Base-by-base conservation (phyloP, 2,888 invertebrate species). In the Ceramica pisi region DNA sequence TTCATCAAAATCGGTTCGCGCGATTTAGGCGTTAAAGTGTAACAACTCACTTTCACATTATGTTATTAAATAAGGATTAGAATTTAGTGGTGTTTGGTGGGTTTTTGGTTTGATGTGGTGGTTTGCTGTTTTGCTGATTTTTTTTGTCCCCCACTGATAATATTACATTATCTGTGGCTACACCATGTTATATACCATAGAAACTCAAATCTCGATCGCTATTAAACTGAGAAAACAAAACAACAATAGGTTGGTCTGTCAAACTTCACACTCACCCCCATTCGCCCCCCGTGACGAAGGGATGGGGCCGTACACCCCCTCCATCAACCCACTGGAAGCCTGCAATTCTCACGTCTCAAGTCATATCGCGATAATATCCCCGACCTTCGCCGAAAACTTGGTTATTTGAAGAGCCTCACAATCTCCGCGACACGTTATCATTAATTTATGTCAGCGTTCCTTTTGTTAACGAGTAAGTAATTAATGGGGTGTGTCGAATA, bases 321-420 rank as follows among this genome's bases (percentile, higher is more conserved):
- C n/a, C 31, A 35, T 4, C 57, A 16, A 16, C 46, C 46, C 38
- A 31, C 14, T 38, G 16, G 14, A 53, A 62, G 21, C 57, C 23
- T 67, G 82, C 65, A 82, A 67, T 68, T 66, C 67, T 78, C 78
- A 81, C 67, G 82, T 82, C 35, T 68, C 72, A 65, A 81, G 78
- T 78, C 65, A 82, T 78, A 82, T 72, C 78, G 44, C 82, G 82
- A 77, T 41, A 41, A 41, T 41, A 41, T 57, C 78, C 23, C 35
- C 72, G 57, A 65, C 67, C 78, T 72, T 70, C 35, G n/a, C 23
- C 31, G 16, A 72, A 79, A 82, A 62, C 78, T 81, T 62, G 26
- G 41, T 81, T 72, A 67, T 57, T 71, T 72, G 62, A 65, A 72
- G 64, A 50, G 59, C 56, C 38, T 19, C 44, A 61, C 26, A 56